These are phyloP conservation scores for Chaetophractus vellerosus DNA, from an alignment of 2,797 vertebrate species.

Conservation along the genomic window DNA sequence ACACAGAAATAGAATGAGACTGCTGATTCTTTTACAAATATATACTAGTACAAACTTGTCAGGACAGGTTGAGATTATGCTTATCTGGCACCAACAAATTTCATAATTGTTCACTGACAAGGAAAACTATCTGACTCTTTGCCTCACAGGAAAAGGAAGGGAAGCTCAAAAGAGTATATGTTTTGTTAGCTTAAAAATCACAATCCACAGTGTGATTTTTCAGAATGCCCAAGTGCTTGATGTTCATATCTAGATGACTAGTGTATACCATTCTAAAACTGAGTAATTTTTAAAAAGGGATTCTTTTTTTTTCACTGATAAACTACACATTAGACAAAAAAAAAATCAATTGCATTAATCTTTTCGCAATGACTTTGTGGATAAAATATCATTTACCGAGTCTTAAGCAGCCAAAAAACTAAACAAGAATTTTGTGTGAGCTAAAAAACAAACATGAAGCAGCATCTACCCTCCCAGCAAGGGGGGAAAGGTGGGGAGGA, in stretches of 20 bases:
- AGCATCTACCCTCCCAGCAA: neutral
- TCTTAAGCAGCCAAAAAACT: neutral
- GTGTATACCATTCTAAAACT: neutral
- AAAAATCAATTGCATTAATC: conserved; percentile 4
- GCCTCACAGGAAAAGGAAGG: neutral
- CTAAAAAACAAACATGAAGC: conserved; percentile 43
- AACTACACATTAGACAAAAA: neutral
- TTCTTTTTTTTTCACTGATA: neutral
- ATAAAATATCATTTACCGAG: neutral
- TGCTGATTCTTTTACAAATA: conserved; percentile 62
- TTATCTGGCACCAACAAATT: conserved; percentile 8
- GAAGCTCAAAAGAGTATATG: neutral
- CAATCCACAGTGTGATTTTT: neutral
- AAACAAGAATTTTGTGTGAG: conserved; percentile 42
- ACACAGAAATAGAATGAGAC: conserved; percentile 34
- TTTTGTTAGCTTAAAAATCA: conserved; percentile 41
- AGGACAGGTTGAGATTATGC: conserved; percentile 60
- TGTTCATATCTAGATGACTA: neutral
- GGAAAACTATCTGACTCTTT: conserved; percentile 42
- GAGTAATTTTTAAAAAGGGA: conserved; percentile 13
- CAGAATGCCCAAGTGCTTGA: conserved; percentile 3
- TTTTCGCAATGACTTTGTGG: conserved; percentile 12
- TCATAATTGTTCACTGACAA: neutral
- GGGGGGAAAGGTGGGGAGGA: neutral
- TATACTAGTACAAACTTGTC: conserved; percentile 35